Evolutionary conservation across 2,797 vertebrate species (phyloP).

Genomic region (Streptopelia turtur): DNA sequence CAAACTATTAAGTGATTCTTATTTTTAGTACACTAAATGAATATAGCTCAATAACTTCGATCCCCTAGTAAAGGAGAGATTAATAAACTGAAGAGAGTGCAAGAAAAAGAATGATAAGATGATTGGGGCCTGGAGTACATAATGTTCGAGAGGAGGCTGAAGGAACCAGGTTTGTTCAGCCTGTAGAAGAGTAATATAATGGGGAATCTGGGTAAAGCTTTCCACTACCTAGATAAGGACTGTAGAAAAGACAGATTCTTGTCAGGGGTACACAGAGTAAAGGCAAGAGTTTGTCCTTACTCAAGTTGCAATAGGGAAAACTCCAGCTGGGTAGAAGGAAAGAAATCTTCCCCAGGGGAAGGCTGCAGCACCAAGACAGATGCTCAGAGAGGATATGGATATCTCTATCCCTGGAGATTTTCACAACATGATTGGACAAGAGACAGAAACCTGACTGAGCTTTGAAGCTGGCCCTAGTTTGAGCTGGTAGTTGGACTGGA

Average conservation of each 20-base stretch:
- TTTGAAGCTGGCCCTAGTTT: neutral
- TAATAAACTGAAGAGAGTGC: neutral
- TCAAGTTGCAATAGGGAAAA: neutral
- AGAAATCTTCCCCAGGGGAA: neutral
- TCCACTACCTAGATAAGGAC: neutral
- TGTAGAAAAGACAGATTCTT: neutral
- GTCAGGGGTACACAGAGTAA: neutral
- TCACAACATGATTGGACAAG: neutral
- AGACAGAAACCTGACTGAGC: neutral
- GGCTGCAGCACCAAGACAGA: neutral
- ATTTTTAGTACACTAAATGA: neutral
- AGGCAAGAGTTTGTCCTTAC: neutral
- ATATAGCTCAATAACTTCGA: neutral
- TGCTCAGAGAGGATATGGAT: neutral
- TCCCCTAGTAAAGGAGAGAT: neutral
- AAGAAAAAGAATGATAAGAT: neutral
- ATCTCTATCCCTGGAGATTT: neutral
- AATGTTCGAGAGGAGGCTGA: neutral
- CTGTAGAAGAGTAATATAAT: neutral
- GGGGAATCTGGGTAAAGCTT: neutral
- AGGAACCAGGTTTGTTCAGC: neutral
- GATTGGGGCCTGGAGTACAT: neutral
- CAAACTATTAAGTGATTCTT: neutral
- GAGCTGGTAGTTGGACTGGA: neutral
- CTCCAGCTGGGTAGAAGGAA: neutral